Percentiles rank a stretch among this genome's conserved stretches.
phyloP scores from a whole-genome alignment of 1,140 invertebrate genomes.

The Penaeus vannamei region DNA sequence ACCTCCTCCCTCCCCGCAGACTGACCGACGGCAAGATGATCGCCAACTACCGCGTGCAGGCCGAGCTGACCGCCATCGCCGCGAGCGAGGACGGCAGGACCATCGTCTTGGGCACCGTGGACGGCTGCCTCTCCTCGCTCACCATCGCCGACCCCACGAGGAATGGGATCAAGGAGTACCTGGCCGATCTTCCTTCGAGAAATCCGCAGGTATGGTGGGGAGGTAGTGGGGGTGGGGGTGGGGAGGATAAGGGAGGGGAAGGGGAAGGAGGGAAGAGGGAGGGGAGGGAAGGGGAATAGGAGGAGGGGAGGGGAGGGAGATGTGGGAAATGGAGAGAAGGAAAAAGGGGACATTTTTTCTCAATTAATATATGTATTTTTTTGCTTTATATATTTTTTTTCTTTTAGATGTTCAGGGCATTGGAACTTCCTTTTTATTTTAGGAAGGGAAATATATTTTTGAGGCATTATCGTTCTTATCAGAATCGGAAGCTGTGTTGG shows the following conservation, averaged over 20 bases:
- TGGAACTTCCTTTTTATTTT: too few species aligned
- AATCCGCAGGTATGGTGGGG: constrained; percentile 53
- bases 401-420: too few species aligned
- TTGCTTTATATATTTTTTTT: too few species aligned
- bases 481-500: too few species aligned
- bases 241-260: not conserved
- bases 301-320: too few species aligned
- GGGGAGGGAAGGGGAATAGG: not conserved
- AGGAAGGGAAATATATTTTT: too few species aligned
- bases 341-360: too few species aligned
- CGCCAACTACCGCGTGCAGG: constrained; percentile 93
- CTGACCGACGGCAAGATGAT: constrained; percentile 89
- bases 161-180: constrained; percentile 78
- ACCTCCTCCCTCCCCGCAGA: constrained; percentile 75
- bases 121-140: constrained; percentile 93
- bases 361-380: too few species aligned
- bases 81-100: constrained; percentile 85
- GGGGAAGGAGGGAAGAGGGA: not conserved
- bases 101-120: constrained; percentile 91
- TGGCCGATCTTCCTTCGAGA: constrained; percentile 80
- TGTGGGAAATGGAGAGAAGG: too few species aligned
- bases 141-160: constrained; percentile 87
- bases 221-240: not conserved
- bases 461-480: too few species aligned
- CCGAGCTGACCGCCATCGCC: constrained; percentile 89